A percentile compares a stretch with the other conserved stretches of the same genome.
Conservation (phyloP, 2,888 invertebrate species). For the Litoditis marina region DNA sequence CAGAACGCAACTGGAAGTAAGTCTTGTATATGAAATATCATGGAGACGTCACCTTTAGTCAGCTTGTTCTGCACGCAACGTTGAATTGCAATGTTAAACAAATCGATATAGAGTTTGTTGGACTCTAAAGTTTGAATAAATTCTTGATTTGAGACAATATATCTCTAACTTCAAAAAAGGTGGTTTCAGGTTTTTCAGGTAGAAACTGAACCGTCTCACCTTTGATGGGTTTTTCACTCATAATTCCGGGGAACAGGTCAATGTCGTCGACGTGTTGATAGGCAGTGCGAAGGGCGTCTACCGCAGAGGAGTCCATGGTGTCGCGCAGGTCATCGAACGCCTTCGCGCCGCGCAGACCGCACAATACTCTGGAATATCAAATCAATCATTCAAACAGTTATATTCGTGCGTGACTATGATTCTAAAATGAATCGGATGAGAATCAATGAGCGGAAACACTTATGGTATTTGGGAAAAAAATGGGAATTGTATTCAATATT, state of each 20-base stretch:
- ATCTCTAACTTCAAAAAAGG: too few species aligned
- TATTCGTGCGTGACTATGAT: background rate
- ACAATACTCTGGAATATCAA: constrained; percentile 71
- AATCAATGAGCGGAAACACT: too few species aligned
- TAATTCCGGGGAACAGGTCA: constrained; percentile 87
- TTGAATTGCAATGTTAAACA: too few species aligned
- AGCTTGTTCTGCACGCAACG: too few species aligned
- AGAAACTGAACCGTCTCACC: constrained; percentile 35
- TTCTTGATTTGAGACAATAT: too few species aligned
- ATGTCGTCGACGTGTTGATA: constrained; percentile 82
- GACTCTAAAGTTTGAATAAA: too few species aligned
- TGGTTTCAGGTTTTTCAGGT: too few species aligned
- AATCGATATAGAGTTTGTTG: too few species aligned
- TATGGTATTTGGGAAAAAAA: background rate
- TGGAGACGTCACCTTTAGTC: too few species aligned
- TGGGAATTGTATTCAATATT: too few species aligned
- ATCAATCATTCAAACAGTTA: background rate
- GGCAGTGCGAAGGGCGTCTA: constrained; percentile 43
- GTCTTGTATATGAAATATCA: too few species aligned
- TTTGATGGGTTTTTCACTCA: constrained; percentile 75
- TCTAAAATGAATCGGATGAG: background rate
- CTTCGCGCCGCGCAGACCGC: constrained; percentile 77
- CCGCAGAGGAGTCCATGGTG: constrained; percentile 71
- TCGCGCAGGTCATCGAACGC: constrained; percentile 79
- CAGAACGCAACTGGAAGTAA: too few species aligned